Conservation (phyloP, 1,140 invertebrate species). For the Cheumatopsyche charites region DNA sequence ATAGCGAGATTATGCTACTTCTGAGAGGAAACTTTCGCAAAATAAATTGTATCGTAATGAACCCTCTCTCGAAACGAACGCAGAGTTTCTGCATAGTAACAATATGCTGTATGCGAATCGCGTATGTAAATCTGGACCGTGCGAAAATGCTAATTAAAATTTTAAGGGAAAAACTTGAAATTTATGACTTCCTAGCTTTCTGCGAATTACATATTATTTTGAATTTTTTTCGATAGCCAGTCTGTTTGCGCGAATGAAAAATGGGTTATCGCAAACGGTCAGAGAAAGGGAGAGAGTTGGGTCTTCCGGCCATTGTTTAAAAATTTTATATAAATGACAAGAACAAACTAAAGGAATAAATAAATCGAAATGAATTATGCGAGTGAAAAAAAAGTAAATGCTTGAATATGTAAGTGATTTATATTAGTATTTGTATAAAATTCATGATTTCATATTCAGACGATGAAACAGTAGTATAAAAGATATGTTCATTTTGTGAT, state of each 20-base stretch:
- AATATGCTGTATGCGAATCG: no score
- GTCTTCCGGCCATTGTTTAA: not conserved
- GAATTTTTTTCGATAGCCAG: not conserved
- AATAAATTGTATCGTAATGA: no score
- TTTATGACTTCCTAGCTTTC: not conserved
- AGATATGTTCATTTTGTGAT: no score
- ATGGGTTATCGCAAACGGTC: not conserved
- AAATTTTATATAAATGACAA: not conserved
- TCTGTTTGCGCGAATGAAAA: not conserved
- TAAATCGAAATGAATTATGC: not conserved
- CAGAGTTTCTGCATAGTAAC: no score
- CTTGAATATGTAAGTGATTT: no score
- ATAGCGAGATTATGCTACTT: no score
- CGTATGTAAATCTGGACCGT: not conserved
- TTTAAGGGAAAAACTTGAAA: not conserved
- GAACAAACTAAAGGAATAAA: not conserved
- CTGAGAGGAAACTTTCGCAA: no score
- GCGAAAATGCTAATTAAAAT: slow-evolving; percentile 8
- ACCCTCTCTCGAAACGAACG: no score
- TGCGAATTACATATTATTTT: slow-evolving; percentile 10
- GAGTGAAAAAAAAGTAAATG: no score
- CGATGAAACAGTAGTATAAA: no score
- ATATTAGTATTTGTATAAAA: no score
- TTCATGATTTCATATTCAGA: no score
- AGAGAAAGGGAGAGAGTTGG: slow-evolving; percentile 12